Conservation (phyloP, 2,113 vertebrate species). For the Clarias macrocephalus region DNA sequence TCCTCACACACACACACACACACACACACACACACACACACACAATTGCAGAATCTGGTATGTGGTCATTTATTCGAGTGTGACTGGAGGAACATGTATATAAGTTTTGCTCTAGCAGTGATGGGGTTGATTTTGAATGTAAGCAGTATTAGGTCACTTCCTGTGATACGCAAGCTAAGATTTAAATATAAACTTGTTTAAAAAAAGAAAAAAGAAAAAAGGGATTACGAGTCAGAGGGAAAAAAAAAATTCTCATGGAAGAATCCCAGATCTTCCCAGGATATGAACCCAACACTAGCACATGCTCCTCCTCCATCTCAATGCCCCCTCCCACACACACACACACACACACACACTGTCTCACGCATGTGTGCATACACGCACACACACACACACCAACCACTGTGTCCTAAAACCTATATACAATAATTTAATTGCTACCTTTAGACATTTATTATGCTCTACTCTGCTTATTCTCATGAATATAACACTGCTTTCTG, state of each 20-base stretch:
- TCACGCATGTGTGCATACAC: background rate
- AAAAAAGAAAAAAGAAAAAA: slow-evolving; percentile 20
- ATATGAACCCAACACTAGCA: slow-evolving; percentile 22
- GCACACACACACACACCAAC: background rate
- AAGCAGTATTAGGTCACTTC: slow-evolving; percentile 53
- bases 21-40: background rate
- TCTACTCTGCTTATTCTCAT: background rate
- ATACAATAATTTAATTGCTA: slow-evolving; percentile 2
- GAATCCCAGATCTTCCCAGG: slow-evolving; percentile 55
- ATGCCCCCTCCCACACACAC: background rate
- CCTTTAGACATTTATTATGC: background rate
- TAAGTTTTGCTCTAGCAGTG: background rate
- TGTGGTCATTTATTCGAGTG: background rate
- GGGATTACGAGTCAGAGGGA: background rate
- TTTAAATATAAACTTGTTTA: slow-evolving; percentile 56
- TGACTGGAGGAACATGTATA: background rate
- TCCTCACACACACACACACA: too few relatives aligned
- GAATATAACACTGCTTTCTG: background rate
- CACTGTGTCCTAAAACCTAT: background rate
- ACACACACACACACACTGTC: background rate
- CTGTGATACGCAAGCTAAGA: slow-evolving; percentile 40
- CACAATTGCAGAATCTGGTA: background rate
- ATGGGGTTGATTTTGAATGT: slow-evolving; percentile 50
- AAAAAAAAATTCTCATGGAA: slow-evolving; percentile 10
- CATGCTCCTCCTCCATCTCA: background rate